Percentiles rank a stretch among this genome's conserved stretches.
These are phyloP conservation scores for Caenorhabditis doughertyi DNA, from an alignment of 2,888 invertebrate species.

Conservation along the genomic window DNA sequence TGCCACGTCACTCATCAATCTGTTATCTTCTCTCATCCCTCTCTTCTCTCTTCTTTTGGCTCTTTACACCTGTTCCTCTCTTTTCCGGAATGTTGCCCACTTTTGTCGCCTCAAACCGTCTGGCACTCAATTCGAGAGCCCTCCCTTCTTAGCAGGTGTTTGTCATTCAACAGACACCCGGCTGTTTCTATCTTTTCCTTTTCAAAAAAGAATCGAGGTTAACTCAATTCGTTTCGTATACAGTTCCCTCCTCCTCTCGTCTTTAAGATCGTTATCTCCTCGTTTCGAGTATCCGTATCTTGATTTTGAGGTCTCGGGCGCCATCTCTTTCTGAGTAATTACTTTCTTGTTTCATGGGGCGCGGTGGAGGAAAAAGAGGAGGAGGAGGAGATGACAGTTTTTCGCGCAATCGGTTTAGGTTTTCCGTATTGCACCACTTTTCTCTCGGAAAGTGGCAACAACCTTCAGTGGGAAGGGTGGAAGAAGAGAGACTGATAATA, in stretches of 20 bases:
- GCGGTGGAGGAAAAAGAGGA: neutral
- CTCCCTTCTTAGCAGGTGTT: slow-evolving; percentile 51
- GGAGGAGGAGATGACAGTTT: slow-evolving; percentile 16
- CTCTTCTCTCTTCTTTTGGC: slow-evolving; percentile 8
- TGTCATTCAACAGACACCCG: slow-evolving; percentile 51
- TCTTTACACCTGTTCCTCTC: slow-evolving; percentile 62
- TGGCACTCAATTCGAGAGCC: slow-evolving; percentile 60
- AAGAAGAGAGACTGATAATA: slow-evolving; percentile 34
- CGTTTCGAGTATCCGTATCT: slow-evolving; percentile 28
- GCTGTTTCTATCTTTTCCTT: slow-evolving; percentile 31
- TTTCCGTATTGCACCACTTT: slow-evolving; percentile 22
- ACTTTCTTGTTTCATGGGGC: slow-evolving; percentile 26
- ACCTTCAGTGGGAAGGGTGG: neutral
- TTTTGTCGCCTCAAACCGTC: slow-evolving; percentile 32
- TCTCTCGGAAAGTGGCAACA: slow-evolving; percentile 15
- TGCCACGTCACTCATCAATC: slow-evolving; percentile 52
- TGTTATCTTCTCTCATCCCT: slow-evolving; percentile 27
- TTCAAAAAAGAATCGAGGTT: slow-evolving; percentile 39
- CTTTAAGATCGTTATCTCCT: slow-evolving; percentile 45
- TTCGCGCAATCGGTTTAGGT: slow-evolving; percentile 49
- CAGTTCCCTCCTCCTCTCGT: slow-evolving; percentile 11
- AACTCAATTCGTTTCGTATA: slow-evolving; percentile 26
- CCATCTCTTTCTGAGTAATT: slow-evolving; percentile 40
- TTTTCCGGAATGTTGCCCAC: slow-evolving; percentile 46
- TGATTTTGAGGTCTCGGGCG: slow-evolving; percentile 54